A percentile compares a stretch with the other conserved stretches of the same genome.
These are phyloP conservation scores for Tympanoctomys barrerae DNA, from an alignment of 2,797 vertebrate genomes.

Conservation along the genomic window DNA sequence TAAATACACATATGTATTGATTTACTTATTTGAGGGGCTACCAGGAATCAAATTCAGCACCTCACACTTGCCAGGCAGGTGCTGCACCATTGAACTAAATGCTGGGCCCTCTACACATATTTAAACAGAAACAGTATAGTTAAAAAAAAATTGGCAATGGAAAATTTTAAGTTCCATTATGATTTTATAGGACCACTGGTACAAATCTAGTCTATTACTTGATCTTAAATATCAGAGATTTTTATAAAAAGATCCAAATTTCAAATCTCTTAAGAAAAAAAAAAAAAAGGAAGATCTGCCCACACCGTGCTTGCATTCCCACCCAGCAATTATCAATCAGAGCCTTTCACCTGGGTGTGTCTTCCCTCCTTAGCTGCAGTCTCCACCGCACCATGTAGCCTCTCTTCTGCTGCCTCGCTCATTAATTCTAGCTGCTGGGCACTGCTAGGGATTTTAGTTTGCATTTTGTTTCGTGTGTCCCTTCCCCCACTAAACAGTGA, in stretches of 20 bases:
- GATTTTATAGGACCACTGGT: not conserved
- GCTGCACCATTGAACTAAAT: no score
- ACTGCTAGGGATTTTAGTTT: not conserved
- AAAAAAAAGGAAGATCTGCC: not conserved
- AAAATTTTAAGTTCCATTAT: not conserved
- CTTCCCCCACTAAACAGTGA: not conserved
- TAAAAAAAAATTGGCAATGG: not conserved
- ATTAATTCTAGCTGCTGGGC: no score
- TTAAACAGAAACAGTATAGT: not conserved
- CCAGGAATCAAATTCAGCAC: no score
- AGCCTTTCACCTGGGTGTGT: not conserved
- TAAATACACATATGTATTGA: not conserved
- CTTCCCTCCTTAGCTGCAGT: not conserved
- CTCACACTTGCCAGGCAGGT: no score
- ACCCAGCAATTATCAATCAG: not conserved
- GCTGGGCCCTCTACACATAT: not conserved
- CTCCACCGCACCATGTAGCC: not conserved
- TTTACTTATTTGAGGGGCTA: no score
- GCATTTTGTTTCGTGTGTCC: not conserved
- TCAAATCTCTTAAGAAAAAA: not conserved
- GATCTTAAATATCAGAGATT: slow-evolving; percentile 3
- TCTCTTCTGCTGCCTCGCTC: not conserved
- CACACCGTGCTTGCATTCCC: not conserved
- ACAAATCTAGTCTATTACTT: not conserved
- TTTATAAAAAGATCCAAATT: not conserved